Evolutionary conservation across 2,113 vertebrate species (phyloP).

Genomic region (Gyps fulvus): DNA sequence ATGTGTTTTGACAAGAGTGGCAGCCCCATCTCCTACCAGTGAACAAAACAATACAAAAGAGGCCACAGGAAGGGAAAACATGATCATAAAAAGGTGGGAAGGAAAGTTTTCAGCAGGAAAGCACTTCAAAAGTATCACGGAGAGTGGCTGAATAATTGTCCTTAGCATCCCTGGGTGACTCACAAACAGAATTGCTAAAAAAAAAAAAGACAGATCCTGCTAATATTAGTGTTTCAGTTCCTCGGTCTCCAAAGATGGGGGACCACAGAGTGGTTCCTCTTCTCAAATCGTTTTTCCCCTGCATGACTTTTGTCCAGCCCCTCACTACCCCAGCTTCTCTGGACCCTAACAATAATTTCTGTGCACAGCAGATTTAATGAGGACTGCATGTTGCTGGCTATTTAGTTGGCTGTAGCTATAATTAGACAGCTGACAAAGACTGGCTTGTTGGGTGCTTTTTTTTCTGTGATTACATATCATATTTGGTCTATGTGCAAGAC

Average conservation of each 20-base stretch:
- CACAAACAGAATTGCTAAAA: not conserved
- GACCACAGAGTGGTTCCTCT: not conserved
- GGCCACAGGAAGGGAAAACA: not conserved
- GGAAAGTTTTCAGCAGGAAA: not conserved
- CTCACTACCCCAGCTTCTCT: not conserved
- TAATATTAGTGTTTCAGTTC: not conserved
- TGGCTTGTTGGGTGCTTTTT: not conserved
- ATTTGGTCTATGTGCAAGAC: conserved; percentile 1
- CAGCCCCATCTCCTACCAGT: not conserved
- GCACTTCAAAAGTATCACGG: not conserved
- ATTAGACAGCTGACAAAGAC: conserved; percentile 48
- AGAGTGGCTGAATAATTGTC: not conserved
- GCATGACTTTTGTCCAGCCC: not conserved
- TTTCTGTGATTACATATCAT: conserved; percentile 18
- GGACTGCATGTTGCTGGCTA: conserved; percentile 1
- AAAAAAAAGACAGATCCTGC: not conserved
- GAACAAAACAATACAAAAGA: not conserved
- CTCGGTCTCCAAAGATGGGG: not conserved
- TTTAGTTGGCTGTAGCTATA: conserved; percentile 22
- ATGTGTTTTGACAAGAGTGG: not conserved
- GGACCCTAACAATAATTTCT: not conserved
- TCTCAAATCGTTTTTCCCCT: not conserved
- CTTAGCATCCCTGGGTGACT: not conserved
- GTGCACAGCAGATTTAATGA: not conserved
- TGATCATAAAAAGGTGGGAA: not conserved